Evolutionary conservation across 2,797 vertebrate genomes (phyloP).

Genomic region (Tokudaia muenninki): DNA sequence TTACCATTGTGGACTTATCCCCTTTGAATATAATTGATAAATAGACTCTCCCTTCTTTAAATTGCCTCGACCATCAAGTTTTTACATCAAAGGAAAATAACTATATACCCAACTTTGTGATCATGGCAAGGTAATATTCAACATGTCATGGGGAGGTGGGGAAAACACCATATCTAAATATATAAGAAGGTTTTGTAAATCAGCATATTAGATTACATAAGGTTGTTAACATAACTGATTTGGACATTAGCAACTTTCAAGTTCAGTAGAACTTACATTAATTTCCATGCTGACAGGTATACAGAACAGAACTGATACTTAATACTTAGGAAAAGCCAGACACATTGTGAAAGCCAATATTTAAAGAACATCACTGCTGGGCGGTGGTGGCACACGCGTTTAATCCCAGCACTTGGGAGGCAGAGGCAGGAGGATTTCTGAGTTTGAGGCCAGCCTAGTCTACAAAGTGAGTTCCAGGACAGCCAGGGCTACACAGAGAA

Average conservation of each 20-base stretch:
- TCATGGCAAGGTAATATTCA: neutral
- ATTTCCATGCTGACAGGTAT: slow-evolving; percentile 68
- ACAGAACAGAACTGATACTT: slow-evolving; percentile 73
- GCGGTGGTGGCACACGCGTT: no score
- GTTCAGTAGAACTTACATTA: slow-evolving; percentile 30
- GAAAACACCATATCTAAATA: neutral
- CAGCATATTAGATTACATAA: neutral
- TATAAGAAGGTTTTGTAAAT: slow-evolving; percentile 10
- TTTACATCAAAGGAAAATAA: neutral
- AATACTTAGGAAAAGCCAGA: slow-evolving; percentile 20
- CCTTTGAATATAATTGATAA: neutral
- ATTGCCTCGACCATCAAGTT: neutral
- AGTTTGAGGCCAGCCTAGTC: no score
- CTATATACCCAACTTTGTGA: neutral
- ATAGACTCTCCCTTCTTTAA: neutral
- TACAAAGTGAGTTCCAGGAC: no score
- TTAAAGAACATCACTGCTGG: neutral
- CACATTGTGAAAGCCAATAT: neutral
- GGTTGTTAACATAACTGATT: slow-evolving; percentile 40
- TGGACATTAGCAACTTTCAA: slow-evolving; percentile 62
- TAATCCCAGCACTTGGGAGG: no score
- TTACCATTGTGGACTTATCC: neutral
- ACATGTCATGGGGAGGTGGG: neutral
- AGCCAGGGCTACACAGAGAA: no score
- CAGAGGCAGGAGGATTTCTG: no score